Evolutionary conservation across 1,140 invertebrate genomes (phyloP).

Genomic region (Drosophila nebulosa): DNA sequence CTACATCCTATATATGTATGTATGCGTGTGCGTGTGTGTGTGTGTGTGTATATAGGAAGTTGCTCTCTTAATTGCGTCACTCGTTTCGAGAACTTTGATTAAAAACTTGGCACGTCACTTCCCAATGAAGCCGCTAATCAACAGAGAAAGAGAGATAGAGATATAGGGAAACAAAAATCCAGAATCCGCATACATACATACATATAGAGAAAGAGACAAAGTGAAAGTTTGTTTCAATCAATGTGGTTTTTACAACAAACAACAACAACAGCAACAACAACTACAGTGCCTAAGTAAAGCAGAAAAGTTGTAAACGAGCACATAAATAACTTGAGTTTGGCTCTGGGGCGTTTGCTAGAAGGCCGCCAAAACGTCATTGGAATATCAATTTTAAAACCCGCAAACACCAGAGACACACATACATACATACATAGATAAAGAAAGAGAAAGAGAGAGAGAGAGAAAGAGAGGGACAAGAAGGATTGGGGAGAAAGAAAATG

Average conservation of each 20-base stretch:
- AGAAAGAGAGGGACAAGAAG: background rate
- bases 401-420: background rate
- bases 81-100: conserved; percentile 49
- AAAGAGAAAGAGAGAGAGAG: background rate
- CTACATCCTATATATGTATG: background rate
- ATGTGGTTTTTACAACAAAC: conserved; percentile 34
- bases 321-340: conserved; percentile 67
- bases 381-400: conserved; percentile 73
- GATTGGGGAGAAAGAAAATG: background rate
- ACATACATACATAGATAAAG: background rate
- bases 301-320: conserved; percentile 72
- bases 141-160: conserved; percentile 8
- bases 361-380: conserved; percentile 72
- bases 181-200: conserved; percentile 10
- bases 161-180: conserved; percentile 15
- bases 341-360: conserved; percentile 14
- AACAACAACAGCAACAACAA: background rate
- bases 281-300: background rate
- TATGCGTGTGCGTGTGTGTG: background rate
- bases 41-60: background rate
- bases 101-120: conserved; percentile 67
- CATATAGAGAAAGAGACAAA: conserved; percentile 14
- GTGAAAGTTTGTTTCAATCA: conserved; percentile 75
- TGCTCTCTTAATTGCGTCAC: conserved; percentile 28
- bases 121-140: conserved; percentile 60